phyloP scores from a whole-genome alignment of 2,113 vertebrate genomes.

The Egretta garzetta region DNA sequence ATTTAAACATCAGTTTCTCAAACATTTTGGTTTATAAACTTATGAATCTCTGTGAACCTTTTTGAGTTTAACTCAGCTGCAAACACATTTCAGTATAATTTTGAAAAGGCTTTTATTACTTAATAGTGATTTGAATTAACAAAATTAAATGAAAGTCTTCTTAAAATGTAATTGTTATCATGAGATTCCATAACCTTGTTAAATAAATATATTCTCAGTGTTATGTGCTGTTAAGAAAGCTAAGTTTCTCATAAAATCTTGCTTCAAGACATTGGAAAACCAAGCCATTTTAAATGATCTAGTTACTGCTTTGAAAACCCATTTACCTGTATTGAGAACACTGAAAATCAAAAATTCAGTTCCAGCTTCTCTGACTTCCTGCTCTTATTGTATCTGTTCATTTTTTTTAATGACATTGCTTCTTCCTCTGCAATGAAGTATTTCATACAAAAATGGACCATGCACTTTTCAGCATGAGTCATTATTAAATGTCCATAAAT shows the following conservation, averaged over 20 bases:
- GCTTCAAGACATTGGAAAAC: not conserved
- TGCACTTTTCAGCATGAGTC: not conserved
- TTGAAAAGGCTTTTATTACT: not conserved
- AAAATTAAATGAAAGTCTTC: not conserved
- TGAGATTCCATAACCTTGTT: not conserved
- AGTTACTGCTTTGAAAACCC: not conserved
- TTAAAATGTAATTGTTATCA: not conserved
- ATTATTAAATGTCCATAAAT: slow-evolving; percentile 13
- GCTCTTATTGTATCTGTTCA: not conserved
- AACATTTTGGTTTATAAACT: not conserved
- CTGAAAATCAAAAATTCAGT: not conserved
- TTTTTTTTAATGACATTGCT: not conserved
- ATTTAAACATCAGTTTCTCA: not conserved
- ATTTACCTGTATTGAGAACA: not conserved
- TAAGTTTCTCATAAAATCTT: not conserved
- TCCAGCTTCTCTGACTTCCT: not conserved
- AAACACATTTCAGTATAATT: not conserved
- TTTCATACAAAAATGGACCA: slow-evolving; percentile 1
- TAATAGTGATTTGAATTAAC: not conserved
- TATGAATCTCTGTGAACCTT: not conserved
- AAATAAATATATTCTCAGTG: not conserved
- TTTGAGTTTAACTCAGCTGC: not conserved
- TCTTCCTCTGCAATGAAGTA: not conserved
- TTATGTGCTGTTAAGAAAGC: not conserved
- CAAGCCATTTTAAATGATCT: not conserved